Conservation (phyloP, 1,140 invertebrate genomes). For the Pseudomyrmex dendroicus region DNA sequence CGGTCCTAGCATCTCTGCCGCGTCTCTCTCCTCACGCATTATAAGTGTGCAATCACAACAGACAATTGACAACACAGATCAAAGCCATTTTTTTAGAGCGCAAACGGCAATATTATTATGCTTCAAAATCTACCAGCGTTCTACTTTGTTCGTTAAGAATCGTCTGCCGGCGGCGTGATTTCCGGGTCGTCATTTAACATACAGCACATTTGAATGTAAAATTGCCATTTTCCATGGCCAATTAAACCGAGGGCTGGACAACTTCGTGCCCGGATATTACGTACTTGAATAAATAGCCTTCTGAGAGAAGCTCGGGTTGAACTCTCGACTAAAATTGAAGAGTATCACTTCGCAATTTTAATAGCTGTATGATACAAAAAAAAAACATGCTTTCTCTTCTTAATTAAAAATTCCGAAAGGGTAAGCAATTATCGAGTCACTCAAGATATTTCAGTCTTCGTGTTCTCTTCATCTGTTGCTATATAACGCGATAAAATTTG, state of each 20-base stretch:
- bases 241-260: slow-evolving; percentile 25
- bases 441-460: neutral
- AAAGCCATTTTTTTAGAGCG: slow-evolving; percentile 16
- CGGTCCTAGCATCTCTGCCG: slow-evolving; percentile 76
- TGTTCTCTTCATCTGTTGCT: too few species aligned
- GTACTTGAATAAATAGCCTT: slow-evolving; percentile 33
- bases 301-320: neutral
- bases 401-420: neutral
- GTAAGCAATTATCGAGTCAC: neutral
- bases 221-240: slow-evolving; percentile 35
- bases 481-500: too few species aligned
- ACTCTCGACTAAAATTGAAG: neutral
- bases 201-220: slow-evolving; percentile 32
- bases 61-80: slow-evolving; percentile 25
- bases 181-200: slow-evolving; percentile 17
- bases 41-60: slow-evolving; percentile 1
- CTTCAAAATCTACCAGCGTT: neutral
- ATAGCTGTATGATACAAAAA: neutral
- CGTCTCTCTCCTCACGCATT: slow-evolving; percentile 36
- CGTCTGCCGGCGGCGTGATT: neutral
- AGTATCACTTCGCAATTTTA: neutral
- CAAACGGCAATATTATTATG: neutral
- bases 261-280: neutral
- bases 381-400: neutral
- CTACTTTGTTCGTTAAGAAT: slow-evolving; percentile 8